Evolutionary conservation across 2,888 invertebrate genomes (phyloP).

Genomic region (Steromphala cineraria): DNA sequence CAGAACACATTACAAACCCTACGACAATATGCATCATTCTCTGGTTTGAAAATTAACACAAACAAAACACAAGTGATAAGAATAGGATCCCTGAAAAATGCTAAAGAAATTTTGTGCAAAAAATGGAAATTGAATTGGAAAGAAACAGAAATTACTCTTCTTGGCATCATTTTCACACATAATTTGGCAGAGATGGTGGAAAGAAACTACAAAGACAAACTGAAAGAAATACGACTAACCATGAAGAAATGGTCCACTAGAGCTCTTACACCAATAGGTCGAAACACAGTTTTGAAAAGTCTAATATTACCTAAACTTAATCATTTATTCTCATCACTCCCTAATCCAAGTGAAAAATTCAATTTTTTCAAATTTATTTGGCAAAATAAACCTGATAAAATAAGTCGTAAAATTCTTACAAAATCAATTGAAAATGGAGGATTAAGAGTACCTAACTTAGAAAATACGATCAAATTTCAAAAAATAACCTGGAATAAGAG

Average conservation of each 20-base stretch:
- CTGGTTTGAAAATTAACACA: constrained; percentile 13
- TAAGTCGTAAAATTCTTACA: too few relatives aligned
- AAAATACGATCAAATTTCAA: too few relatives aligned
- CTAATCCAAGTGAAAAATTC: too few relatives aligned
- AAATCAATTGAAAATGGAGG: too few relatives aligned
- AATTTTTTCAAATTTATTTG: too few relatives aligned
- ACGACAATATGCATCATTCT: constrained; percentile 3
- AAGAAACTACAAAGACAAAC: not conserved
- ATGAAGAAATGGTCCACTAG: not conserved
- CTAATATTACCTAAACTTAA: too few relatives aligned
- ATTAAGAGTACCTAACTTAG: too few relatives aligned
- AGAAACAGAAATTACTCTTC: not conserved
- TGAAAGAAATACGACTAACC: not conserved
- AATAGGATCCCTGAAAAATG: not conserved
- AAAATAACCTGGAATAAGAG: too few relatives aligned
- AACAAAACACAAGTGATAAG: not conserved
- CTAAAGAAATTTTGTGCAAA: not conserved
- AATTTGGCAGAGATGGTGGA: not conserved
- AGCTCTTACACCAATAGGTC: not conserved
- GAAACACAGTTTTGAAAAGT: too few relatives aligned
- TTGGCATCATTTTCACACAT: not conserved
- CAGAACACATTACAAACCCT: not conserved
- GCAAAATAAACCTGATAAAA: too few relatives aligned
- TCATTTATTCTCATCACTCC: too few relatives aligned
- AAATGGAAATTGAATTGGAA: not conserved